These are phyloP conservation scores for Python bivittatus DNA, from an alignment of 2,113 vertebrate genomes.

Conservation along the genomic window DNA sequence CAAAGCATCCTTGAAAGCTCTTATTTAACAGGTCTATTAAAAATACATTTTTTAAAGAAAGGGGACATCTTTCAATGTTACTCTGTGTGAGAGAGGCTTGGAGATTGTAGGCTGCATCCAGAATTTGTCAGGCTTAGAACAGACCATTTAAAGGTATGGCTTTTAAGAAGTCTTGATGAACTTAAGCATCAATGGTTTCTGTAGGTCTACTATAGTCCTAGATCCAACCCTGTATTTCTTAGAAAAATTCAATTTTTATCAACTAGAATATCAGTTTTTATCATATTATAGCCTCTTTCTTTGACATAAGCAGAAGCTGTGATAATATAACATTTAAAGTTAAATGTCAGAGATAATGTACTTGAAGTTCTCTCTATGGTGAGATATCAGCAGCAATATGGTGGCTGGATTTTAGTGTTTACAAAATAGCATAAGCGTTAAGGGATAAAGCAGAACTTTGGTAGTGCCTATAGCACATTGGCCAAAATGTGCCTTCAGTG, in stretches of 20 bases:
- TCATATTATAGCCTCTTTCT: neutral
- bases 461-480: neutral
- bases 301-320: neutral
- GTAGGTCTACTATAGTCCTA: neutral
- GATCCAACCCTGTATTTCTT: neutral
- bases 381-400: too few species aligned
- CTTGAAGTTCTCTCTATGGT: neutral
- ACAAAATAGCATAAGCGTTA: neutral
- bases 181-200: neutral
- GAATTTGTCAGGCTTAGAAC: neutral
- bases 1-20: neutral
- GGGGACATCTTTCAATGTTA: neutral
- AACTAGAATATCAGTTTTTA: neutral
- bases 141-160: neutral
- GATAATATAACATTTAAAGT: neutral
- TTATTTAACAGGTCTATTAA: neutral
- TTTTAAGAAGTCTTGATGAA: neutral
- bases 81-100: neutral
- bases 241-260: neutral
- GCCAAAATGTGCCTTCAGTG: neutral
- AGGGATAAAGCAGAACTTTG: neutral
- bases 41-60: neutral
- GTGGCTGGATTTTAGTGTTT: too few species aligned
- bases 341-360: neutral
- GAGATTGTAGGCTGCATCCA: neutral